Percentiles rank a stretch among this genome's conserved stretches.
Evolutionary conservation across 2,113 vertebrate species (phyloP).

Genomic region (Paradoxurus hermaphroditus): DNA sequence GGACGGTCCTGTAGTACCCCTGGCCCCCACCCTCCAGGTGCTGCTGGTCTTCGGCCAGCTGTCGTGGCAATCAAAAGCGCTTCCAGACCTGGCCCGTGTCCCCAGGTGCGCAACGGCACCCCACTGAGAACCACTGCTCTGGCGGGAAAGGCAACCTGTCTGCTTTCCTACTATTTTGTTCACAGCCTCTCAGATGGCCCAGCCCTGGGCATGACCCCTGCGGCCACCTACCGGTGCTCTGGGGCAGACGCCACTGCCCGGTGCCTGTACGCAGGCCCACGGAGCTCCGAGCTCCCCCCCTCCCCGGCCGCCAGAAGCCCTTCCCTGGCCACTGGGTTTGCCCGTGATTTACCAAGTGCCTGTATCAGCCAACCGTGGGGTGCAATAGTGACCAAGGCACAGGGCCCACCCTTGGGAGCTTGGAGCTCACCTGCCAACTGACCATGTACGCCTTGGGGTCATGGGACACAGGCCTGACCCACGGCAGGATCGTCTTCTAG

Average conservation of each 20-base stretch:
- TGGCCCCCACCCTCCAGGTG: not conserved
- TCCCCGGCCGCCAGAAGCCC: too few relatives aligned
- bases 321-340: accelerated
- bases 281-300: accelerated
- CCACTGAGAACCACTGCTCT: not conserved
- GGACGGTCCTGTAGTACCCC: accelerated
- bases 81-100: not conserved
- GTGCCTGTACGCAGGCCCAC: accelerated
- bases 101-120: too few relatives aligned
- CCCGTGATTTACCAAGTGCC: not conserved
- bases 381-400: accelerated
- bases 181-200: not conserved
- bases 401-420: not conserved
- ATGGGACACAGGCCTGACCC: not conserved
- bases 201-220: not conserved
- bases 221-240: accelerated
- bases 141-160: accelerated
- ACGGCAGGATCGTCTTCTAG: not conserved
- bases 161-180: not conserved
- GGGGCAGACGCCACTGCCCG: accelerated
- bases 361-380: accelerated
- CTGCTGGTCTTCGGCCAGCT: too few relatives aligned
- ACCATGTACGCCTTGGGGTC: not conserved
- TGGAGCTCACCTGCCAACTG: not conserved
- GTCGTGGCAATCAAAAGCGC: not conserved